phyloP scores from a whole-genome alignment of 2,113 vertebrate genomes.

The Amphilophus citrinellus region DNA sequence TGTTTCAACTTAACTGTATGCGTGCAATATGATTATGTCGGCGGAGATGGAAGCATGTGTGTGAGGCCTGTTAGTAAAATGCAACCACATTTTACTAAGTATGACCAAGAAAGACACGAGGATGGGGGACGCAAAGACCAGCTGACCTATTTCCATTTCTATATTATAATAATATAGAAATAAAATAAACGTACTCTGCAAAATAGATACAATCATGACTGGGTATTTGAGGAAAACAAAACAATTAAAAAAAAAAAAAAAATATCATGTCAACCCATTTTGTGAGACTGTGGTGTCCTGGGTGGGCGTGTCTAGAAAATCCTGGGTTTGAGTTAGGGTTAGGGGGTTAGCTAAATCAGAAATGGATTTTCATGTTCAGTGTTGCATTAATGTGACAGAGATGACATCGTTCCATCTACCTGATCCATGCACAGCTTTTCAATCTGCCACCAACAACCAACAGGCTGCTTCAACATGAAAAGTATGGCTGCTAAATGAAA shows the following conservation, averaged over 20 bases:
- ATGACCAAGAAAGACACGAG: fast-evolving
- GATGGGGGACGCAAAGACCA: neutral
- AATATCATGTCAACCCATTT: slow-evolving; percentile 78
- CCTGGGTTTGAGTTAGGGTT: too few species aligned
- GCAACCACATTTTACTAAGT: fast-evolving
- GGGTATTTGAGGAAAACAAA: slow-evolving; percentile 66
- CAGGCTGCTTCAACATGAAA: neutral
- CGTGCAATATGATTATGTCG: neutral
- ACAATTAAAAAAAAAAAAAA: slow-evolving; percentile 66
- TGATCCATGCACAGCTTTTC: neutral
- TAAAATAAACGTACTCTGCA: slow-evolving; percentile 77
- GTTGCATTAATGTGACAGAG: neutral
- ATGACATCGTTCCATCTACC: fast-evolving
- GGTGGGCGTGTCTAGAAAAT: neutral
- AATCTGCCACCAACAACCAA: fast-evolving
- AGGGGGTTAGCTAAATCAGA: too few species aligned
- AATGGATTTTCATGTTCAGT: too few species aligned
- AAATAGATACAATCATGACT: slow-evolving; percentile 80
- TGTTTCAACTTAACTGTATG: neutral
- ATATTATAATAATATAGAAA: slow-evolving; percentile 59
- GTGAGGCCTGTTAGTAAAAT: neutral
- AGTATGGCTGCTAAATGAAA: too few species aligned
- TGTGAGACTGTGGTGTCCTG: neutral
- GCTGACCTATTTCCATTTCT: neutral
- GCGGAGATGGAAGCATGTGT: neutral